A percentile compares a stretch with the other conserved stretches of the same genome.
phyloP scores from a whole-genome alignment of 2,113 vertebrate genomes.

The Manacus vitellinus region DNA sequence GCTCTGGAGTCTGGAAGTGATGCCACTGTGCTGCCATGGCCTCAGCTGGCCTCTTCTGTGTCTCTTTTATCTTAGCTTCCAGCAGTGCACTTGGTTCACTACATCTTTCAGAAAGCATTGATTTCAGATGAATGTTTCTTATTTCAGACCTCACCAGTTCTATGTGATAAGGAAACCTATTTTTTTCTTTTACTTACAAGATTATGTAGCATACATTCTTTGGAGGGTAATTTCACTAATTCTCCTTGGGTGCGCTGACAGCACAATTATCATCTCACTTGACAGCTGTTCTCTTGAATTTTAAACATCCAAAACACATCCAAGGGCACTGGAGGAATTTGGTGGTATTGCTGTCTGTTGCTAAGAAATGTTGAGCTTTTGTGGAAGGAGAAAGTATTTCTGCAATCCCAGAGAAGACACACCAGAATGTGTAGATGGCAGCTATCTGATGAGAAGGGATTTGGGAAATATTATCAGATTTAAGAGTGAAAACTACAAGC shows the following conservation, averaged over 20 bases:
- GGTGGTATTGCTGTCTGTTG: background rate
- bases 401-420: background rate
- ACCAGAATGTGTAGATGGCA: background rate
- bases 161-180: background rate
- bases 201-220: background rate
- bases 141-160: background rate
- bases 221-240: conserved; percentile 22
- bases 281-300: conserved; percentile 34
- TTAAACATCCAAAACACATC: conserved; percentile 17
- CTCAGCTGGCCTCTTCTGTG: background rate
- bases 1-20: background rate
- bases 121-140: background rate
- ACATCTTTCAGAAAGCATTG: background rate
- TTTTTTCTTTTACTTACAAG: background rate
- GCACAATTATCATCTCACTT: conserved; percentile 32
- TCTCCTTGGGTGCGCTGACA: background rate
- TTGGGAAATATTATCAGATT: background rate
- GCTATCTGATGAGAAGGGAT: background rate
- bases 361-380: background rate
- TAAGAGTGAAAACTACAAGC: background rate
- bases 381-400: background rate
- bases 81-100: background rate
- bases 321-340: background rate
- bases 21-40: background rate
- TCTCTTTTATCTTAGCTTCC: background rate